phyloP scores from a whole-genome alignment of 2,113 vertebrate genomes.

The Falco punctatus region DNA sequence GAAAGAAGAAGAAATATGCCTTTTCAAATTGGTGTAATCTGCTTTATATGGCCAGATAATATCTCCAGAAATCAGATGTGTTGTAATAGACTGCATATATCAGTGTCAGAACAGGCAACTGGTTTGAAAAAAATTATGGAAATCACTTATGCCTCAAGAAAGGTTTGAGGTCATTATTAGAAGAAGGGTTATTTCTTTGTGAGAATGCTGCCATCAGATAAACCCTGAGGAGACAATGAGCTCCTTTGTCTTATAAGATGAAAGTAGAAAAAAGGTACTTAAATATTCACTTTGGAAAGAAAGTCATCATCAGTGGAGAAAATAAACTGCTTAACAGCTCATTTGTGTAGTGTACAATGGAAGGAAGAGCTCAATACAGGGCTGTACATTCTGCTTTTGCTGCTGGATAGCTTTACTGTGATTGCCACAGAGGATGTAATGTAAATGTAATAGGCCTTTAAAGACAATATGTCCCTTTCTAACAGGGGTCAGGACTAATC shows the following conservation, averaged over 20 bases:
- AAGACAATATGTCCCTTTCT: slow-evolving; percentile 21
- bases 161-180: not conserved
- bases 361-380: not conserved
- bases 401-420: not conserved
- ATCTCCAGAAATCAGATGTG: not conserved
- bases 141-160: not conserved
- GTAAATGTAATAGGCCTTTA: not conserved
- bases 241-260: slow-evolving; percentile 9
- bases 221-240: not conserved
- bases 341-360: not conserved
- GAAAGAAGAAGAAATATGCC: not conserved
- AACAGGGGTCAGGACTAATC: slow-evolving; percentile 24
- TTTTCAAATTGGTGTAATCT: not conserved
- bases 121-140: not conserved
- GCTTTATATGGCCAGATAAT: not conserved
- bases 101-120: not conserved
- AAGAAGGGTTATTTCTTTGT: not conserved
- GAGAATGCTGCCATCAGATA: not conserved
- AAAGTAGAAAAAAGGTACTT: not conserved
- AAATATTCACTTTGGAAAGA: slow-evolving; percentile 20
- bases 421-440: not conserved
- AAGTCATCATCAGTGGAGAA: not conserved
- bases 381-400: not conserved
- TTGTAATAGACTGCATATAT: not conserved
- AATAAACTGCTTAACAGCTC: slow-evolving; percentile 19